A percentile compares a stretch with the other conserved stretches of the same genome.
These are phyloP conservation scores for Temnothorax unifasciatus DNA, from an alignment of 2,888 invertebrate species.

Conservation along the genomic window DNA sequence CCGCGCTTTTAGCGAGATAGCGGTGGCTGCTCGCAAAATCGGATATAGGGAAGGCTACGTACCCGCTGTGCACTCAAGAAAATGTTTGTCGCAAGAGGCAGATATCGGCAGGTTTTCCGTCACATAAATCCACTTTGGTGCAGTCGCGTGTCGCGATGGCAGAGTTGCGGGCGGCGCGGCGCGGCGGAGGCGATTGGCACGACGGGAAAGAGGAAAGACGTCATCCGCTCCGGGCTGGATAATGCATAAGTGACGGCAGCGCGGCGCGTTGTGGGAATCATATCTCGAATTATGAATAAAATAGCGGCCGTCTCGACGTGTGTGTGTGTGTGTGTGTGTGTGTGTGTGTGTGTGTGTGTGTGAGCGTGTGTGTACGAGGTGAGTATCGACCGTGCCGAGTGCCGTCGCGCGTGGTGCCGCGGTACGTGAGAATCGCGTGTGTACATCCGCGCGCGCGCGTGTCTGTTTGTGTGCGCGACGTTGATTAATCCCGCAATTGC, in stretches of 20 bases:
- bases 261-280: slow-evolving; percentile 48
- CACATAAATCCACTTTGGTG: slow-evolving; percentile 66
- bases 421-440: slow-evolving; percentile 29
- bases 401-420: neutral
- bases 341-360: neutral
- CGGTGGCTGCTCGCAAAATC: slow-evolving; percentile 53
- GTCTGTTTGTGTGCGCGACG: slow-evolving; percentile 23
- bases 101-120: slow-evolving; percentile 62
- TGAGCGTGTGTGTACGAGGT: neutral
- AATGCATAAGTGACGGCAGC: slow-evolving; percentile 59
- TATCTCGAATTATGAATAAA: slow-evolving; percentile 70
- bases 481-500: slow-evolving; percentile 70
- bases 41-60: slow-evolving; percentile 41
- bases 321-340: neutral
- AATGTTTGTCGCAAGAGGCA: slow-evolving; percentile 58
- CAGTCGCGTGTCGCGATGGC: slow-evolving; percentile 15
- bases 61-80: slow-evolving; percentile 37
- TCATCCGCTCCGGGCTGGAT: slow-evolving; percentile 37
- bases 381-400: slow-evolving; percentile 61
- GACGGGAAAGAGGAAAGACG: slow-evolving; percentile 37
- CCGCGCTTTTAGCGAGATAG: slow-evolving; percentile 59
- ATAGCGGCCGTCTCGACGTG: slow-evolving; percentile 54
- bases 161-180: neutral
- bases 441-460: neutral
- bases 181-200: slow-evolving; percentile 2